phyloP scores from a whole-genome alignment of 2,797 vertebrate genomes.

The Artibeus jamaicensis region DNA sequence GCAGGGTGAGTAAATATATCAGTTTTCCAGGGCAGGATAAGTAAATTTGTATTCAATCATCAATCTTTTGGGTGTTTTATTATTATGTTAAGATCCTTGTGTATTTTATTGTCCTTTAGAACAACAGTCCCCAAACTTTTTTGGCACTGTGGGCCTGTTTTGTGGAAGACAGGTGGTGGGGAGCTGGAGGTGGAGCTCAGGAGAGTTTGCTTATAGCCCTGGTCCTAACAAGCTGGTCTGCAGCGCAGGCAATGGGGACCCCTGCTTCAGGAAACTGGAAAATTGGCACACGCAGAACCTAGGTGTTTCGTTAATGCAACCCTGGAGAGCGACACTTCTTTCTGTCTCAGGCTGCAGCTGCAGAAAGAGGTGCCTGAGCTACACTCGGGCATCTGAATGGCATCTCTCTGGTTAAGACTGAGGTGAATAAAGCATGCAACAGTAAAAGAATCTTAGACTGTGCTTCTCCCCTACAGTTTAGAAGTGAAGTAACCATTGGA shows the following conservation, averaged over 20 bases:
- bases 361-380: neutral
- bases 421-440: neutral
- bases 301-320: neutral
- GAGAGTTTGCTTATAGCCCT: too few species aligned
- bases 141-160: too few species aligned
- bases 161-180: too few species aligned
- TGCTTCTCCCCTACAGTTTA: neutral
- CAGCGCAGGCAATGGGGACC: too few species aligned
- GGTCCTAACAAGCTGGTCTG: too few species aligned
- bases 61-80: neutral
- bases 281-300: neutral
- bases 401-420: neutral
- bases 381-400: neutral
- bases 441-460: neutral
- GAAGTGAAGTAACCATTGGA: neutral
- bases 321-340: neutral
- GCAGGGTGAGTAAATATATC: neutral
- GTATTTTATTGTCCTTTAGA: neutral
- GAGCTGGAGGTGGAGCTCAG: too few species aligned
- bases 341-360: neutral
- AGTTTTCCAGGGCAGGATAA: neutral
- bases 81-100: neutral
- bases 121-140: neutral
- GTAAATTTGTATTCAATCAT: neutral
- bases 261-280: neutral